These are phyloP conservation scores for Prenolepis imparis DNA, from an alignment of 2,888 invertebrate genomes.

Conservation along the genomic window DNA sequence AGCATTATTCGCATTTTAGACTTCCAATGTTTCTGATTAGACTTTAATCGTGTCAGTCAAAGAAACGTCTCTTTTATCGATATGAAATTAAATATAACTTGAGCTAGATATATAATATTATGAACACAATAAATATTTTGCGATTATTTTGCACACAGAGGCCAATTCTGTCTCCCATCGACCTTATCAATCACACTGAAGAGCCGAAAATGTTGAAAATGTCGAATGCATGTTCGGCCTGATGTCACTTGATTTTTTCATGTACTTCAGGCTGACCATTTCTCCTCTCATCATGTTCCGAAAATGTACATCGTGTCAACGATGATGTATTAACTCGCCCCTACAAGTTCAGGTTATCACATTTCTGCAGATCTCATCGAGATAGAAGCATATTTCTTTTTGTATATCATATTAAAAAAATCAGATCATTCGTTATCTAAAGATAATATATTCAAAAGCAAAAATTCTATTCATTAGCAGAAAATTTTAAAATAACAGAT, in stretches of 20 bases:
- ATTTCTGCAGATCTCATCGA: conserved; percentile 41
- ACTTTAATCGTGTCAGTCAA: not conserved
- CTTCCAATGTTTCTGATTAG: not conserved
- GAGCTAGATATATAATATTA: not conserved
- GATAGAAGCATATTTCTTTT: conserved; percentile 11
- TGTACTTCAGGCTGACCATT: conserved; percentile 16
- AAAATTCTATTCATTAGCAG: not conserved
- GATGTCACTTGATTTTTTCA: conserved; percentile 38
- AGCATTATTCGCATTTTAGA: not conserved
- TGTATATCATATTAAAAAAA: not conserved
- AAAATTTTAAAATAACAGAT: not conserved
- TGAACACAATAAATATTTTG: conserved; percentile 38
- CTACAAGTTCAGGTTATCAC: conserved; percentile 38
- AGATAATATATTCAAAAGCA: conserved; percentile 45
- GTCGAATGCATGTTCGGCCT: conserved; percentile 23
- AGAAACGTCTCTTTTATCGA: conserved; percentile 8
- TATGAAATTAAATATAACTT: conserved; percentile 14
- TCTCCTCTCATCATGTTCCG: conserved; percentile 40
- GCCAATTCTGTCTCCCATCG: conserved; percentile 19
- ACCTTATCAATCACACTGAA: conserved; percentile 63
- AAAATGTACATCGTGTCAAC: conserved; percentile 58
- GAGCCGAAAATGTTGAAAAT: conserved; percentile 18
- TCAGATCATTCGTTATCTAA: conserved; percentile 27
- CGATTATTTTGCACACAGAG: not conserved
- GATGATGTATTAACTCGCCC: conserved; percentile 66